Conservation (phyloP, 2,113 vertebrate species). For the Terrapene triunguis region DNA sequence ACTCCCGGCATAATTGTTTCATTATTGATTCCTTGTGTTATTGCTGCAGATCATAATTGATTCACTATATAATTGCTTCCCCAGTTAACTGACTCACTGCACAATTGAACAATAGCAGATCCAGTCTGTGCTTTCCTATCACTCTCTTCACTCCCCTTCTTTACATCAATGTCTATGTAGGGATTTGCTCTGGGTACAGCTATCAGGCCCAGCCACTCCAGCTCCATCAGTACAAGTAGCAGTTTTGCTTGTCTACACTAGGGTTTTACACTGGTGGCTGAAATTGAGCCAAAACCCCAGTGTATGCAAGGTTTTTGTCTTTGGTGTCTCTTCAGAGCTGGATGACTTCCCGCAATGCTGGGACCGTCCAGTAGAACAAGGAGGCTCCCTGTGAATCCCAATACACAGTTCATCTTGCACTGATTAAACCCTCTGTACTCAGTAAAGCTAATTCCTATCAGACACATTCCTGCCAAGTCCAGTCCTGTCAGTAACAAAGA, state of each 20-base stretch:
- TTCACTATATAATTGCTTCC: neutral
- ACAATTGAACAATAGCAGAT: neutral
- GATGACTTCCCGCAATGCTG: neutral
- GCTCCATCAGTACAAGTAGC: rapidly evolving
- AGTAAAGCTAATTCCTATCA: neutral
- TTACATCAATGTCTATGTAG: neutral
- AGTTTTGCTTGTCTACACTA: rapidly evolving
- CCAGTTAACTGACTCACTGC: neutral
- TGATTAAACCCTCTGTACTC: neutral
- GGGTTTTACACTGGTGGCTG: neutral
- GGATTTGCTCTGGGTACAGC: neutral
- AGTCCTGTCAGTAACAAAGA: neutral
- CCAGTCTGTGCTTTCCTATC: neutral
- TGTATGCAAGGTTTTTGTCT: neutral
- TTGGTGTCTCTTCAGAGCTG: neutral
- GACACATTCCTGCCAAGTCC: rapidly evolving
- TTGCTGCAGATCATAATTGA: neutral
- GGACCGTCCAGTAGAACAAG: neutral
- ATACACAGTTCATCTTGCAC: rapidly evolving
- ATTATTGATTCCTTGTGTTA: neutral
- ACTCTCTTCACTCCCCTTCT: neutral
- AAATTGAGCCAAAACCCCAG: neutral
- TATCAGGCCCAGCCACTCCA: neutral
- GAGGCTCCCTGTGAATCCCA: neutral
- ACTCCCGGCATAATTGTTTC: neutral